These are phyloP conservation scores for Ancistrus triradiatus DNA, from an alignment of 2,113 vertebrate genomes.

Conservation along the genomic window DNA sequence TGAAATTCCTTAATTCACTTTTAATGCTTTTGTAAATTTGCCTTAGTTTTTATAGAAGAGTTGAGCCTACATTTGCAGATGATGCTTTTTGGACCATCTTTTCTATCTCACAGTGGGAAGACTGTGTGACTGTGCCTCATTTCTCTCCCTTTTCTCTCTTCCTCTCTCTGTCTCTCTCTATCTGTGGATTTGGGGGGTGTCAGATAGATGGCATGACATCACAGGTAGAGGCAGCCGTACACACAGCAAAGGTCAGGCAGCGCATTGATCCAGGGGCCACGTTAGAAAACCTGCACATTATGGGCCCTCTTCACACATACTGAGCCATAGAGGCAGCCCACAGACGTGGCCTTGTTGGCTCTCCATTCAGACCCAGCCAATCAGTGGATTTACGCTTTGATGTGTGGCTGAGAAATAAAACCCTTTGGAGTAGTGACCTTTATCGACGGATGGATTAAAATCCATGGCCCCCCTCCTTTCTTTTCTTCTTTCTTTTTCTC, in stretches of 20 bases:
- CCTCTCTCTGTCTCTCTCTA: slow-evolving; percentile 51
- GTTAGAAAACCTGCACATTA: slow-evolving; percentile 68
- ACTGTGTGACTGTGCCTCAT: too few species aligned
- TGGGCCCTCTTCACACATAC: slow-evolving; percentile 65
- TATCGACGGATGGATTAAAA: slow-evolving; percentile 76
- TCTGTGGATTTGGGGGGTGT: slow-evolving; percentile 41
- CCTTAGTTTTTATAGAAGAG: too few species aligned
- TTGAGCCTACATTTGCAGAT: slow-evolving; percentile 67
- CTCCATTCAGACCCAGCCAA: slow-evolving; percentile 70
- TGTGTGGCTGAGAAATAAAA: slow-evolving; percentile 73
- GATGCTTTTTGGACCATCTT: slow-evolving; percentile 65
- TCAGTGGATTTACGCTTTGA: slow-evolving; percentile 76
- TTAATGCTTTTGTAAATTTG: too few species aligned
- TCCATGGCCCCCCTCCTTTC: slow-evolving; percentile 54
- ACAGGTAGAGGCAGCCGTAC: slow-evolving; percentile 61
- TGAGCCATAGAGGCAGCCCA: slow-evolving; percentile 68
- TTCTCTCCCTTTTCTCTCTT: too few species aligned
- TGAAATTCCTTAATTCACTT: too few species aligned
- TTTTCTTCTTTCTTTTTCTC: slow-evolving; percentile 26
- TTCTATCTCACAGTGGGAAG: slow-evolving; percentile 68
- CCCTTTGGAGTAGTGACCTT: slow-evolving; percentile 71
- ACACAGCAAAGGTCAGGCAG: slow-evolving; percentile 72
- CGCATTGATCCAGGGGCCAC: slow-evolving; percentile 73
- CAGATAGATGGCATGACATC: slow-evolving; percentile 73
- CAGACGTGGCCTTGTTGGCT: slow-evolving; percentile 71